Evolutionary conservation across 2,113 vertebrate genomes (phyloP).

Genomic region (Epinephelus moara): DNA sequence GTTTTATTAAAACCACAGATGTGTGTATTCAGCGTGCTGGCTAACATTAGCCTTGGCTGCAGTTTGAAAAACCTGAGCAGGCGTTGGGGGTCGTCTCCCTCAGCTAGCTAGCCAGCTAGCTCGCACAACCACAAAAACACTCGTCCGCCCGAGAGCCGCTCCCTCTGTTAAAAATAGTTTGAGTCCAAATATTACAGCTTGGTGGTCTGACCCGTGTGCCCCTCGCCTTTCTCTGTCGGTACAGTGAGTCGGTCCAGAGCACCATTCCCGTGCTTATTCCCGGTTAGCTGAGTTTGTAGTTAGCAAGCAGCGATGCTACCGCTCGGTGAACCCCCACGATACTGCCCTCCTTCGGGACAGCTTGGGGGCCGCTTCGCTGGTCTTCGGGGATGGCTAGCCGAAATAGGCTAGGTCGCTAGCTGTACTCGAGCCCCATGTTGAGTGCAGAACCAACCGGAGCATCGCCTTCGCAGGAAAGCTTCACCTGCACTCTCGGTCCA

Average conservation of each 20-base stretch:
- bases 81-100: conserved; percentile 73
- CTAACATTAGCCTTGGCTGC: conserved; percentile 48
- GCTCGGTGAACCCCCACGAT: conserved; percentile 45
- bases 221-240: conserved; percentile 76
- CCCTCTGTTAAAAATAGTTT: conserved; percentile 67
- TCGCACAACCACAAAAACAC: conserved; percentile 70
- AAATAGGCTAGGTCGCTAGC: conserved; percentile 50
- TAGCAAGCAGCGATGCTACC: conserved; percentile 53
- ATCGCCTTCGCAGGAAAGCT: conserved; percentile 28
- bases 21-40: conserved; percentile 7
- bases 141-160: conserved; percentile 67
- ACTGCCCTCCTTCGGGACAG: conserved; percentile 64
- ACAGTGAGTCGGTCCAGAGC: conserved; percentile 68
- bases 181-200: conserved; percentile 72
- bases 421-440: conserved; percentile 57
- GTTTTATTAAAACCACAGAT: conserved; percentile 12
- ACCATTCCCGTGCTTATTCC: conserved; percentile 80
- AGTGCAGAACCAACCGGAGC: not conserved
- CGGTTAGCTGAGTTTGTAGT: conserved; percentile 54
- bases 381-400: conserved; percentile 59
- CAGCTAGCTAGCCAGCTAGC: conserved; percentile 70
- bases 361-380: conserved; percentile 50
- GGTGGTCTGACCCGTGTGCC: conserved; percentile 62
- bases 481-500: conserved; percentile 46
- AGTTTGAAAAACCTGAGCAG: conserved; percentile 50